Evolutionary conservation across 2,888 invertebrate genomes (phyloP).

Genomic region (Strigamia transsilvanica): DNA sequence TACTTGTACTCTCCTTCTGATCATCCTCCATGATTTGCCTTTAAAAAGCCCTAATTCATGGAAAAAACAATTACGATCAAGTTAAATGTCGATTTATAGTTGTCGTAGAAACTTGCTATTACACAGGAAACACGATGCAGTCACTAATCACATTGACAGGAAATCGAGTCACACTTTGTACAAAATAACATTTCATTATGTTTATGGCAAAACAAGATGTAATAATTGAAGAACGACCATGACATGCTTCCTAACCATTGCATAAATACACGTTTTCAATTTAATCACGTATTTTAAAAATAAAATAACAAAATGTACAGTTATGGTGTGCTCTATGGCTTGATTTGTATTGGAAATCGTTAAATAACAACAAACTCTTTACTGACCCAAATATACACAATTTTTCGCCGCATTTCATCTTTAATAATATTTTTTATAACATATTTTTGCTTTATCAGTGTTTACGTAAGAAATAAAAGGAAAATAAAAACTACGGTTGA

Average conservation of each 20-base stretch:
- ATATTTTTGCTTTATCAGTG: background rate
- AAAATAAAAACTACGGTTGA: background rate
- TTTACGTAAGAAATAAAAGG: background rate
- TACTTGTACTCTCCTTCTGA: constrained; percentile 6
- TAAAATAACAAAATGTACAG: background rate
- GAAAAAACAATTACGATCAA: background rate
- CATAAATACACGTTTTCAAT: background rate
- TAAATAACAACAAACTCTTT: background rate
- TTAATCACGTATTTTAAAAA: background rate
- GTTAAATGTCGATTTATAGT: background rate
- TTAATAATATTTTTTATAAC: background rate
- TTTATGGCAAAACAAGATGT: background rate
- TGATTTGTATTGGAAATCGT: constrained; percentile 30
- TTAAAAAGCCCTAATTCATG: background rate
- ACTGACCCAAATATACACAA: background rate
- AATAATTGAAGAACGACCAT: background rate
- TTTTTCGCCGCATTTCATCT: background rate
- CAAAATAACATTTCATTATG: background rate
- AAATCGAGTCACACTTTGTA: background rate
- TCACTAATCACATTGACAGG: background rate
- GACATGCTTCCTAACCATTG: background rate
- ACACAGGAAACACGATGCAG: background rate
- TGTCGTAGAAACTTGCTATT: background rate
- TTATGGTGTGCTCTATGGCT: background rate
- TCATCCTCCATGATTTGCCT: background rate